These are phyloP conservation scores for Spea hammondii DNA, from an alignment of 2,797 vertebrate genomes.

Conservation along the genomic window DNA sequence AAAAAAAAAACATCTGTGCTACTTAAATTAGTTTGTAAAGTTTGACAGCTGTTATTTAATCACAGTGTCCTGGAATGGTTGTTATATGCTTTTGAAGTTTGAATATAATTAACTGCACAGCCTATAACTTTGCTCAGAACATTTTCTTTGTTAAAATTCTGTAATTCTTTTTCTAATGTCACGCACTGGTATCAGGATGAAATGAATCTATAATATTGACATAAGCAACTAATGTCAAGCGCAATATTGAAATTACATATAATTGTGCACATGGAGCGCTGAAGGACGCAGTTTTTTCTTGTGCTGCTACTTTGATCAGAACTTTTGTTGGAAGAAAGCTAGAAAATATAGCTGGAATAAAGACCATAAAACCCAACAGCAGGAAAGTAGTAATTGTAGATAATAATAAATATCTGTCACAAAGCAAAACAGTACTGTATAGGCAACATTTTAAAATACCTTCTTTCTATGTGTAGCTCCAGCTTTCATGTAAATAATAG, in stretches of 20 bases:
- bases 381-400: conserved; percentile 6
- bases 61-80: not conserved
- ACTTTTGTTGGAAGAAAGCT: conserved; percentile 17
- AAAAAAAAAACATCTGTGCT: too few species aligned
- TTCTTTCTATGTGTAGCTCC: too few species aligned
- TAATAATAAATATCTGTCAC: not conserved
- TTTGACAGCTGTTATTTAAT: conserved; percentile 10
- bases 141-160: conserved; percentile 15
- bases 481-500: too few species aligned
- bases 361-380: not conserved
- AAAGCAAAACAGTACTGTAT: too few species aligned
- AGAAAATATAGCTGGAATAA: not conserved
- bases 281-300: conserved; percentile 26
- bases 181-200: conserved; percentile 28
- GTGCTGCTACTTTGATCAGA: conserved; percentile 5
- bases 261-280: conserved; percentile 27
- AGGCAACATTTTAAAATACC: too few species aligned
- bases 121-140: not conserved
- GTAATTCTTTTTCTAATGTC: conserved; percentile 31
- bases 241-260: conserved; percentile 31
- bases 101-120: not conserved
- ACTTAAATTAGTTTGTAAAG: not conserved
- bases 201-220: conserved; percentile 42
- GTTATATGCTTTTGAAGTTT: not conserved
- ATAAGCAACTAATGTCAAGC: conserved; percentile 25